Base-by-base conservation (phyloP, 2,888 invertebrate species). In the Abscondita cerata region DNA sequence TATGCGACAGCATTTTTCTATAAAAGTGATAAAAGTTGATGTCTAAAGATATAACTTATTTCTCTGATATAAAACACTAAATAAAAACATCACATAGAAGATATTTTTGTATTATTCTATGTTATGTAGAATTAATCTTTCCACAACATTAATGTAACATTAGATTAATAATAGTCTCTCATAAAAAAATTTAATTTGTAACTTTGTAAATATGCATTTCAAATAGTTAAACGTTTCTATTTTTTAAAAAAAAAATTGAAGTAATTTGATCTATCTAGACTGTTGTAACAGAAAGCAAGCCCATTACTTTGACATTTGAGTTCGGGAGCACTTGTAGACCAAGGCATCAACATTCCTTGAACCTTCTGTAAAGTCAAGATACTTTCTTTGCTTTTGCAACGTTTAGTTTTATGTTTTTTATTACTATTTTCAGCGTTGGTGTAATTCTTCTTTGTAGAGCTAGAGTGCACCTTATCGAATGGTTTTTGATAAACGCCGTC, bases 311-410 rank as follows among this genome's bases (percentile, higher is more conserved):
- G 52, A 80, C 79, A 60, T 78, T 78, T 51, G 75, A 70, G 72
- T 80, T 76, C 15, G 81, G 75, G 11, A 73, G 75, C 18, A 76
- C 71, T 66, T 78, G 78, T 8, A 78, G 71, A 60, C 76, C 76
- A 67, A 86, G n/a, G 85, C 4, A 84, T 84, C 66, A 86, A 73
- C 78, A 85, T 83, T 73, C 86, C 85, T 72, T 86, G 85, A 15
- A 86, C 83, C 15, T 85, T 83, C 50, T 83, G 81, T 75, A 86
- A 85, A 75, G 85, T 83, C 71, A 81, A 56, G 72, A 76, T 64
- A 76, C 81, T 73, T 78, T 83, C 62, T 75, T 78, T 73, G 73
- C 81, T 79, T 76, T 77, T 64, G n/a, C n/a, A n/a, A 80, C 84
- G 75, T 57, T 74, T 76, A 38, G 60, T 71, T 63, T 76, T 76